phyloP scores from a whole-genome alignment of 2,113 vertebrate genomes.

The Pollimyrus isidori region DNA sequence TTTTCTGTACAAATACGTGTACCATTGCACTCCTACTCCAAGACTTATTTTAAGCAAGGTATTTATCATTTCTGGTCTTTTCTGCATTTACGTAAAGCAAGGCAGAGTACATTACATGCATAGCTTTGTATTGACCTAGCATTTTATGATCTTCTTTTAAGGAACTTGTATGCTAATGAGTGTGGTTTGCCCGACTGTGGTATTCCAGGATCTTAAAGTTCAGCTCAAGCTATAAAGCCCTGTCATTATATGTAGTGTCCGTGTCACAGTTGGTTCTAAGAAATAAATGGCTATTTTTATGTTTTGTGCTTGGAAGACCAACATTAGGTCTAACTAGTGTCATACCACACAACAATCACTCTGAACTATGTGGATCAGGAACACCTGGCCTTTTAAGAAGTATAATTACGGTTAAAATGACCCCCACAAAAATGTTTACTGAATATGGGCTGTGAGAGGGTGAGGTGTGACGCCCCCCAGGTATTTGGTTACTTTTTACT shows the following conservation, averaged over 20 bases:
- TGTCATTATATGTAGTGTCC: neutral
- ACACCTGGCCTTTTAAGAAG: neutral
- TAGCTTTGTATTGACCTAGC: neutral
- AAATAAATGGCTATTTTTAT: neutral
- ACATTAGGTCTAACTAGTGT: neutral
- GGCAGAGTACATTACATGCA: neutral
- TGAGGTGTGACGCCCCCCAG: neutral
- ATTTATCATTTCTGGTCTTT: neutral
- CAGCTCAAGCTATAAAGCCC: neutral
- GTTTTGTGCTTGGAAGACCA: neutral
- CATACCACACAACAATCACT: neutral
- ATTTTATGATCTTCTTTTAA: neutral
- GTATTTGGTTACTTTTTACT: neutral
- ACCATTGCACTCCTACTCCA: no score
- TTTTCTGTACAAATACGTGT: no score
- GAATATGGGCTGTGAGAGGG: neutral
- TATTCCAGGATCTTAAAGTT: neutral
- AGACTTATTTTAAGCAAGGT: neutral
- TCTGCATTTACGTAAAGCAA: neutral
- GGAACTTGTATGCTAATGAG: neutral
- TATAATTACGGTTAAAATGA: neutral
- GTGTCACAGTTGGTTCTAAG: neutral
- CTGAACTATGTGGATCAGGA: neutral
- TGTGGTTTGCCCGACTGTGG: neutral
- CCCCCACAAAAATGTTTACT: neutral